Conservation (phyloP, 2,113 vertebrate species). For the Genyomyrus donnyi region DNA sequence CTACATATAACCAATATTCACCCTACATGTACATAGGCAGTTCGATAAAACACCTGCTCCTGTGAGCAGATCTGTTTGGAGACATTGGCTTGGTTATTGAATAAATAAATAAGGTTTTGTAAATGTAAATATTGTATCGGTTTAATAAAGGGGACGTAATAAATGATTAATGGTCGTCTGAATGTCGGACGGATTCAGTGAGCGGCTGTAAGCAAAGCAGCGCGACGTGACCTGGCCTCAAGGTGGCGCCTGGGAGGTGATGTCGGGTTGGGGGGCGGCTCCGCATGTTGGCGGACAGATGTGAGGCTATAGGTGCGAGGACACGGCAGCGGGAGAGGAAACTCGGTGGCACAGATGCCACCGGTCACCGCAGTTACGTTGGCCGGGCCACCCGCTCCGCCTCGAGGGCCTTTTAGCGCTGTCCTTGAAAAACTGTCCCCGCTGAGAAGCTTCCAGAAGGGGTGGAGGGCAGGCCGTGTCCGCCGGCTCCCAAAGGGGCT, state of each 20-base stretch:
- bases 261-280: not conserved
- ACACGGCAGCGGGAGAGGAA: not conserved
- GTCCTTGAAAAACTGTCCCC: conserved; percentile 96
- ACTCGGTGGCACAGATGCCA: not conserved
- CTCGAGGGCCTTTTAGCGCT: conserved; percentile 94
- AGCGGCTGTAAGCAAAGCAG: not conserved
- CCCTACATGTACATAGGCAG: not conserved
- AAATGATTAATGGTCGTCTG: too few species aligned
- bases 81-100: not conserved
- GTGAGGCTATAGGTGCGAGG: not conserved
- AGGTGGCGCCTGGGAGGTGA: not conserved
- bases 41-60: not conserved
- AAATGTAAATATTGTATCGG: not conserved
- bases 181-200: not conserved
- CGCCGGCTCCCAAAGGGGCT: conserved; percentile 88
- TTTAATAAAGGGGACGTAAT: not conserved
- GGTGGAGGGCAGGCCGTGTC: conserved; percentile 93
- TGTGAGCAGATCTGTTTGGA: not conserved
- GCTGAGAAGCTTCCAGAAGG: conserved; percentile 95
- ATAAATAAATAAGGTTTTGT: not conserved
- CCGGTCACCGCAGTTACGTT: not conserved
- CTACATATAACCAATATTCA: not conserved
- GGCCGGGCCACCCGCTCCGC: conserved; percentile 42
- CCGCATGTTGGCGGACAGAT: not conserved
- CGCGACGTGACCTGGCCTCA: not conserved